These are phyloP conservation scores for Sinohyriopsis cumingii DNA, from an alignment of 2,888 invertebrate genomes.

Conservation along the genomic window DNA sequence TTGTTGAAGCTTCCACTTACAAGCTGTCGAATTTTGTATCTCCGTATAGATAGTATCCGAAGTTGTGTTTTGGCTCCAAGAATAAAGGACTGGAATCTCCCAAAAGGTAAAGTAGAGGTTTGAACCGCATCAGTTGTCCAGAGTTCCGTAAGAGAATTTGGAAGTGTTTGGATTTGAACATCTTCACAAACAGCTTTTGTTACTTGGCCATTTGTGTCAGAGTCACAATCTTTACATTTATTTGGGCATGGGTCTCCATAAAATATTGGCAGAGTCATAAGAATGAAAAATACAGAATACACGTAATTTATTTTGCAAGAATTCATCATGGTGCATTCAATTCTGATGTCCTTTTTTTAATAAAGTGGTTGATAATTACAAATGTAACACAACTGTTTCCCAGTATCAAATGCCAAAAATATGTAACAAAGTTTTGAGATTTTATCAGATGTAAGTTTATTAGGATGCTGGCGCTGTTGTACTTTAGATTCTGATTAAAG, in stretches of 20 bases:
- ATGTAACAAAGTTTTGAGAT: no score
- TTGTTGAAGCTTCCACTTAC: conserved; percentile 24
- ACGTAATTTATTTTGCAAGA: no score
- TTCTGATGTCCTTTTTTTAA: no score
- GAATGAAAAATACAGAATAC: no score
- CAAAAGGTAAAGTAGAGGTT: conserved; percentile 8
- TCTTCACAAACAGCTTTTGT: conserved; percentile 26
- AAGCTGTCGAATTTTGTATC: conserved; percentile 25
- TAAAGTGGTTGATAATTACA: no score
- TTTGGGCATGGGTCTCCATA: conserved; percentile 12
- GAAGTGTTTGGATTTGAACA: conserved; percentile 17
- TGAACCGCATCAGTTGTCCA: conserved; percentile 10
- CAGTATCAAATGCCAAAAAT: no score
- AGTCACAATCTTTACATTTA: conserved; percentile 24
- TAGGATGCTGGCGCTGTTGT: no score
- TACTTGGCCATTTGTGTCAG: conserved; percentile 17
- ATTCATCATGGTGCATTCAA: no score
- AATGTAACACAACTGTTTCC: no score
- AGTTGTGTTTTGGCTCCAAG: conserved; percentile 23
- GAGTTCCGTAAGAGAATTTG: conserved; percentile 18
- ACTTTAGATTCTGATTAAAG: no score
- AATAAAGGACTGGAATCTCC: conserved; percentile 20
- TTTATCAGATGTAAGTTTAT: no score
- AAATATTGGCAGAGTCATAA: no score
- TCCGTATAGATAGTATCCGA: conserved; percentile 25